Percentiles rank a stretch among this genome's conserved stretches.
Conservation (phyloP, 2,113 vertebrate species). For the Bubo bubo region DNA sequence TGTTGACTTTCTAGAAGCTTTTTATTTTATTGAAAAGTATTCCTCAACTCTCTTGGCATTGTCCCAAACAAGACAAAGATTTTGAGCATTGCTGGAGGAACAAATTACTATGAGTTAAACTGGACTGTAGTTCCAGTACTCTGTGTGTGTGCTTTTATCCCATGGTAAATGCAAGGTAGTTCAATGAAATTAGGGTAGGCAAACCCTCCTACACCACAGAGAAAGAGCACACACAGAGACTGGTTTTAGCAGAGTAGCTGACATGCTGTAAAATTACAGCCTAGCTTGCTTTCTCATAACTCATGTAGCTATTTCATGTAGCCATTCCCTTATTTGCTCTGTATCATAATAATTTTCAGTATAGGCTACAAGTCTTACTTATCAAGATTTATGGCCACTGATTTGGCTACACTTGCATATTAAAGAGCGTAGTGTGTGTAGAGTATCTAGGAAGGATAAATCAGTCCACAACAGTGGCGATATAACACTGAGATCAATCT, state of each 20-base stretch:
- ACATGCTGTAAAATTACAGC: background rate
- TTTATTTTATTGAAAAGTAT: background rate
- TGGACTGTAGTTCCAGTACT: background rate
- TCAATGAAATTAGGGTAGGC: background rate
- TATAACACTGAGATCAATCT: background rate
- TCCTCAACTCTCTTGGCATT: background rate
- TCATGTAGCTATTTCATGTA: background rate
- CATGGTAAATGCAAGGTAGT: background rate
- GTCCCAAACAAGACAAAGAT: background rate
- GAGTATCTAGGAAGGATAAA: background rate
- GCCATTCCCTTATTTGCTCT: background rate
- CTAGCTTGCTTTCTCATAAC: background rate
- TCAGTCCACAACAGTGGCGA: background rate
- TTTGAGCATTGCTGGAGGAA: background rate
- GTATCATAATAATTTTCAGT: background rate
- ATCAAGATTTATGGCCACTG: background rate
- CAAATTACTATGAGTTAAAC: background rate
- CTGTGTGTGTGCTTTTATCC: background rate
- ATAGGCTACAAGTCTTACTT: background rate
- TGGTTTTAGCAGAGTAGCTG: background rate
- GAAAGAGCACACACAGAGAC: background rate
- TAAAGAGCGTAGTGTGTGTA: background rate
- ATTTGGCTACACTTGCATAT: background rate
- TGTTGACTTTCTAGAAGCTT: background rate
- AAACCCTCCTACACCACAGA: background rate